Conservation (phyloP, 23 tunicate species). For the Trididemnum miniatum region DNA sequence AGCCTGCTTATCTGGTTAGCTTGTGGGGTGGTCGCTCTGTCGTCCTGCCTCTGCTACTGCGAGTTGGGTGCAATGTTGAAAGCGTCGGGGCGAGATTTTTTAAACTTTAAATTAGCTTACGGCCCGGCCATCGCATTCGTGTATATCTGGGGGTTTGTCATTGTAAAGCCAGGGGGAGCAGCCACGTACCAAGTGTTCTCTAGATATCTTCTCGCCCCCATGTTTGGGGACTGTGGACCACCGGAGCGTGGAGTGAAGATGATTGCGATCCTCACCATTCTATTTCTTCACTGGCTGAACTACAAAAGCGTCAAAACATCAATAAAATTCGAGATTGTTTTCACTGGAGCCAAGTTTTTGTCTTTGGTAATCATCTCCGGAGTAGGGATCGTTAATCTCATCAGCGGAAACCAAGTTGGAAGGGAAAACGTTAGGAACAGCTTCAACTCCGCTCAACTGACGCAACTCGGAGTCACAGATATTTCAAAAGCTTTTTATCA, state of each 20-base stretch:
- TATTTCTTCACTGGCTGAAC: slow-evolving; percentile 31
- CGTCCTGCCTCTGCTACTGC: slow-evolving; percentile 59
- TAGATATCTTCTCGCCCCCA: slow-evolving; percentile 41
- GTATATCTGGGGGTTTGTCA: background rate
- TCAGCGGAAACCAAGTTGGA: slow-evolving; percentile 46
- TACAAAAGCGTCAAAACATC: slow-evolving; percentile 41
- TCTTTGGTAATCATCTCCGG: slow-evolving; percentile 41
- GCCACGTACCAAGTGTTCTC: slow-evolving; percentile 46
- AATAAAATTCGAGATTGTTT: slow-evolving; percentile 44
- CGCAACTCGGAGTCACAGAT: slow-evolving; percentile 4
- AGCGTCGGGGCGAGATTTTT: slow-evolving; percentile 49
- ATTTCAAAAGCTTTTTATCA: slow-evolving; percentile 26
- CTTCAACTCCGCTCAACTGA: slow-evolving; percentile 14
- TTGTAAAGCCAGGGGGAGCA: background rate
- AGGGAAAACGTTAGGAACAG: slow-evolving; percentile 38
- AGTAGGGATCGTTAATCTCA: slow-evolving; percentile 42
- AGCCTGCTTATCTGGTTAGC: slow-evolving; percentile 56
- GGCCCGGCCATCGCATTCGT: slow-evolving; percentile 49
- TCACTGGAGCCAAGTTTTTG: slow-evolving; percentile 50
- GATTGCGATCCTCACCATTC: slow-evolving; percentile 2
- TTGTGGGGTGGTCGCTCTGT: slow-evolving; percentile 43
- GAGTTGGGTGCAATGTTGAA: slow-evolving; percentile 48
- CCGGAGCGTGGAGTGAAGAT: slow-evolving; percentile 46
- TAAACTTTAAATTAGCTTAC: slow-evolving; percentile 49
- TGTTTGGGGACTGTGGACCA: slow-evolving; percentile 39